A percentile compares a stretch with the other conserved stretches of the same genome.
These are phyloP conservation scores for Bathynomus jamesi DNA, from an alignment of 1,140 invertebrate species.

Conservation along the genomic window DNA sequence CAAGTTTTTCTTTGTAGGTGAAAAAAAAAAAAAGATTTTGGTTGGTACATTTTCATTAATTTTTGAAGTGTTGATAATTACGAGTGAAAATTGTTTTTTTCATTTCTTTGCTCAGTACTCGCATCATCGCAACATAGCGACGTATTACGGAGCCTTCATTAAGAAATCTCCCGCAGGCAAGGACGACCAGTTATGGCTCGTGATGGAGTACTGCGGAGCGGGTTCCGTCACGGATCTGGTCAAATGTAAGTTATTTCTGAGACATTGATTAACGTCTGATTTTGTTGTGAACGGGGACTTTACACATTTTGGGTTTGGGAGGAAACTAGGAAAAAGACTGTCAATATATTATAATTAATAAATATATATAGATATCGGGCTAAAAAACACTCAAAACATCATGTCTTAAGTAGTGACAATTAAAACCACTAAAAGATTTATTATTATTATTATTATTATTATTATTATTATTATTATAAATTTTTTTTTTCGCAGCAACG, in stretches of 20 bases:
- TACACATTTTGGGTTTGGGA: no score
- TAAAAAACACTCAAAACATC: no score
- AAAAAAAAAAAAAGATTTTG: not conserved
- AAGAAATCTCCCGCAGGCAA: conserved; percentile 98
- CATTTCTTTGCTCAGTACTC: conserved; percentile 65
- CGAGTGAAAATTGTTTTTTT: not conserved
- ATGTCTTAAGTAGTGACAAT: no score
- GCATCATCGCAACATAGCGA: conserved; percentile 98
- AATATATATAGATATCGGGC: no score
- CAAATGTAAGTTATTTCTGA: conserved; percentile 57
- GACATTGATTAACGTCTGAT: not conserved
- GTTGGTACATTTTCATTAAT: not conserved
- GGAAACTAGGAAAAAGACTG: no score
- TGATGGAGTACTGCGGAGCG: conserved; percentile 99
- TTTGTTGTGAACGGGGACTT: not conserved
- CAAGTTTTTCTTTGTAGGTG: not conserved
- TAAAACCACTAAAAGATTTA: no score
- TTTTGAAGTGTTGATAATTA: not conserved
- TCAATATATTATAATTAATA: no score
- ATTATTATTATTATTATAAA: not conserved
- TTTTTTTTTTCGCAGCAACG: conserved; percentile 54
- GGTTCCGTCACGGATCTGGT: conserved; percentile 98
- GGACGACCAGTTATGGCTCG: conserved; percentile 98
- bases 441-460: conserved; percentile 4
- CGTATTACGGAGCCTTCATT: conserved; percentile 99